Base-by-base conservation (phyloP, 2,113 vertebrate genomes). In the Thunnus maccoyii region DNA sequence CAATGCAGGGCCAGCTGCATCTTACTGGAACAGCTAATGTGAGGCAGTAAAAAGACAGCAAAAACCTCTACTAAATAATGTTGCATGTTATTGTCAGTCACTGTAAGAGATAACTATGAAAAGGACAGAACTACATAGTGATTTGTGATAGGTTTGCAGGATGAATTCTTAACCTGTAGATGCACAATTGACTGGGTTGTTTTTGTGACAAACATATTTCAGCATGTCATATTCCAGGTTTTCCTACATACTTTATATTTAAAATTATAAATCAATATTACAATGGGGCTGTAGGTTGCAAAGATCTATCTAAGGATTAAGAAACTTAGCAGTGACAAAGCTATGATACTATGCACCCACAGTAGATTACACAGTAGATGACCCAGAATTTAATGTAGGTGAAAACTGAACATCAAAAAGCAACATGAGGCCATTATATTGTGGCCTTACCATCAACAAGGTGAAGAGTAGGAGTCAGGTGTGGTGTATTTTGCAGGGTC, bases 1-100 rank as follows among this genome's bases (percentile, higher is more conserved):
- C 72, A 81, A 13, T 74, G 68, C 66, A 56, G 50, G 58, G 54
- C 72, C 75, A 76, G 84, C 81, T 88, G 80, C 58, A 81, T 78
- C 60, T 71, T 52, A 16, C 46, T 56, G 58, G 51, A 82, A 55
- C 16, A 3, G 54, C 51, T 56, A 48, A 64, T 67, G 16, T 22
- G 44, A 86, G 12, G 46, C 66, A 32, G 36, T 4, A 17, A 60
- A 72, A 20, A 78, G 44, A 57, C 20, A 67, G 36, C 4, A 5
- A 56, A 80, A n/a, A 64, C 5, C 17, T 76, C 27, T 20, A 13
- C 20, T 69, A 69, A 47, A 66, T 61, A 41, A n/a, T 63, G 20
- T 41, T 52, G 17, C n/a, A 12, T 47, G 57, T 36, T 51, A 32
- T 9, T 41, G 7, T 41, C 36, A 41, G 36, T 41, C 25, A 51